phyloP scores from a whole-genome alignment of 2,888 invertebrate species.

The Tipula vernalis region DNA sequence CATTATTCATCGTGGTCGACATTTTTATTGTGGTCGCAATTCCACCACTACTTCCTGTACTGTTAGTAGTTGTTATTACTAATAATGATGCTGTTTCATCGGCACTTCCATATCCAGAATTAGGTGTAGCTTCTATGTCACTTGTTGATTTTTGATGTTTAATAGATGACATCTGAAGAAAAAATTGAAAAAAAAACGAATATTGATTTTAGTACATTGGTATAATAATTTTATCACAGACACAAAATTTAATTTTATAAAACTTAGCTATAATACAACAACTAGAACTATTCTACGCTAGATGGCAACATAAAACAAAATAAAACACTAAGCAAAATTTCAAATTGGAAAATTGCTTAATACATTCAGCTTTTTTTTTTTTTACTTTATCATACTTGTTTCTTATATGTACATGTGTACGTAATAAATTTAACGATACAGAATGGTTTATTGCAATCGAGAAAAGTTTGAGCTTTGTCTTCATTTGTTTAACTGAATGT shows the following conservation, averaged over 20 bases:
- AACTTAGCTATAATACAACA: not conserved
- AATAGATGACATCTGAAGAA: not conserved
- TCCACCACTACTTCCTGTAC: conserved; percentile 26
- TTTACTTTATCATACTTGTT: too few relatives aligned
- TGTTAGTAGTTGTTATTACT: conserved; percentile 37
- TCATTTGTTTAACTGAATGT: too few relatives aligned
- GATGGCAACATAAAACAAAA: not conserved
- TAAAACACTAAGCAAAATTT: not conserved
- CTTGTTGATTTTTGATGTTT: not conserved
- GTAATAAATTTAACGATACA: too few relatives aligned
- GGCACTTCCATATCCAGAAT: conserved; percentile 58
- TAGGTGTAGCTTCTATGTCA: conserved; percentile 39
- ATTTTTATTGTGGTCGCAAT: conserved; percentile 30
- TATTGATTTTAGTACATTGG: not conserved
- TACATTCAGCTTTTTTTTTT: not conserved
- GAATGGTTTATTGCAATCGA: too few relatives aligned
- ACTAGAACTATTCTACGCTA: not conserved
- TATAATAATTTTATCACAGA: not conserved
- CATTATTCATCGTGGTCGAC: conserved; percentile 31
- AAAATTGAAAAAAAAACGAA: not conserved
- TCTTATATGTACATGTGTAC: too few relatives aligned
- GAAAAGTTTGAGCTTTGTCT: too few relatives aligned
- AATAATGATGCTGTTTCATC: conserved; percentile 74
- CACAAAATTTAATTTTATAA: not conserved
- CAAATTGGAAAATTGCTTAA: not conserved